A percentile compares a stretch with the other conserved stretches of the same genome.
These are phyloP conservation scores for Ochropleura leucogaster DNA, from an alignment of 2,888 invertebrate genomes.

Conservation along the genomic window DNA sequence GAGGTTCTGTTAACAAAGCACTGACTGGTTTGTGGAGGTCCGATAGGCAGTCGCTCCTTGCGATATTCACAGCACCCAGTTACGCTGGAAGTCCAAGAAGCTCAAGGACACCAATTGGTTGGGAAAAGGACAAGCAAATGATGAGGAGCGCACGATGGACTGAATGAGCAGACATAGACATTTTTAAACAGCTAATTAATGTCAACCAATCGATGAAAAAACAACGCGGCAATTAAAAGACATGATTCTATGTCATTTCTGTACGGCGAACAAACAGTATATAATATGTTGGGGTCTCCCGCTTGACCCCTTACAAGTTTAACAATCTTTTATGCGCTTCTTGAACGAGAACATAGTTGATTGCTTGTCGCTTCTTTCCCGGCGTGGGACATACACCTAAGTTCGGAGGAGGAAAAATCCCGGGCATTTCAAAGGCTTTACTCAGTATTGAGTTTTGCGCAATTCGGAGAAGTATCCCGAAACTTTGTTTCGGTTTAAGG, in stretches of 20 bases:
- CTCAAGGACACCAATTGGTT: not conserved
- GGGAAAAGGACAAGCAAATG: not conserved
- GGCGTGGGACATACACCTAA: not conserved
- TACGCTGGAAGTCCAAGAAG: not conserved
- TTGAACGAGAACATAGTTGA: not conserved
- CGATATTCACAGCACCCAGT: not conserved
- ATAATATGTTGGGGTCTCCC: too few relatives aligned
- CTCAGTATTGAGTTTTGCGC: constrained; percentile 6
- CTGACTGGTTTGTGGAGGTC: not conserved
- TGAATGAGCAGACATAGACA: too few relatives aligned
- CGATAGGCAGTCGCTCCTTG: not conserved
- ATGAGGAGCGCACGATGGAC: not conserved
- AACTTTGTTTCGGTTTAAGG: constrained; percentile 22
- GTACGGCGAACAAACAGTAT: too few relatives aligned
- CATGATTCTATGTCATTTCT: too few relatives aligned
- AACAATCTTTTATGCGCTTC: not conserved
- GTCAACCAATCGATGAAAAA: too few relatives aligned
- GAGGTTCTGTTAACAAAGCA: not conserved
- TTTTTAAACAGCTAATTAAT: too few relatives aligned
- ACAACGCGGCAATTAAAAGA: too few relatives aligned
- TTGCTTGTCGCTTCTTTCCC: not conserved
- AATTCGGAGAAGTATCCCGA: constrained; percentile 34
- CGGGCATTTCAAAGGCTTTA: constrained; percentile 6
- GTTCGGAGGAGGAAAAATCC: constrained; percentile 29
- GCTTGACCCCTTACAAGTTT: not conserved